phyloP scores from a whole-genome alignment of 2,888 invertebrate species.

The Opisthograptis luteolata region DNA sequence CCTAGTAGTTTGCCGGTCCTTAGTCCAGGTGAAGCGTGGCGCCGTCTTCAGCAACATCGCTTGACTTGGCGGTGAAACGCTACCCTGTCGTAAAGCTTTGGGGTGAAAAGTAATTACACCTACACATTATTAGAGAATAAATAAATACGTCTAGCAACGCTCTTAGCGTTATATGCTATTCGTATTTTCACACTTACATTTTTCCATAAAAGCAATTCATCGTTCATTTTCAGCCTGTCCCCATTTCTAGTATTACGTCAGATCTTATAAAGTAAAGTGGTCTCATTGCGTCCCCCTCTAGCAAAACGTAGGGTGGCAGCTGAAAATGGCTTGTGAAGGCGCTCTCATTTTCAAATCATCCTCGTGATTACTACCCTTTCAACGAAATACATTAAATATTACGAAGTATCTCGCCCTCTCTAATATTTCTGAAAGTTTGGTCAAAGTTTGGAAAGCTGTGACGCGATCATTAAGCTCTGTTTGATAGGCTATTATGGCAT shows the following conservation, averaged over 20 bases:
- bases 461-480: not conserved
- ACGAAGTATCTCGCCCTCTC: not conserved
- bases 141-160: too few relatives aligned
- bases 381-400: conserved; percentile 1
- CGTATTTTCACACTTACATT: too few relatives aligned
- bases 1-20: too few relatives aligned
- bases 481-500: not conserved
- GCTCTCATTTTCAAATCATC: conserved; percentile 2
- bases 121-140: too few relatives aligned
- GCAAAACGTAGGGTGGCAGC: conserved; percentile 9
- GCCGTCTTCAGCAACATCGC: too few relatives aligned
- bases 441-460: not conserved
- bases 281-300: conserved; percentile 1
- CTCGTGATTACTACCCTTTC: conserved; percentile 7
- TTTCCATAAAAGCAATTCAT: too few relatives aligned
- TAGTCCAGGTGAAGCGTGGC: too few relatives aligned
- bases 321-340: conserved; percentile 9
- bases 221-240: not conserved
- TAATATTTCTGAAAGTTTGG: not conserved
- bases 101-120: too few relatives aligned
- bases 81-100: too few relatives aligned
- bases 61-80: too few relatives aligned
- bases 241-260: conserved; percentile 18
- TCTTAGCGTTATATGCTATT: too few relatives aligned
- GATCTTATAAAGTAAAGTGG: conserved; percentile 21